Conservation (phyloP, 2,888 invertebrate genomes). For the Petrolisthes manimaculis region DNA sequence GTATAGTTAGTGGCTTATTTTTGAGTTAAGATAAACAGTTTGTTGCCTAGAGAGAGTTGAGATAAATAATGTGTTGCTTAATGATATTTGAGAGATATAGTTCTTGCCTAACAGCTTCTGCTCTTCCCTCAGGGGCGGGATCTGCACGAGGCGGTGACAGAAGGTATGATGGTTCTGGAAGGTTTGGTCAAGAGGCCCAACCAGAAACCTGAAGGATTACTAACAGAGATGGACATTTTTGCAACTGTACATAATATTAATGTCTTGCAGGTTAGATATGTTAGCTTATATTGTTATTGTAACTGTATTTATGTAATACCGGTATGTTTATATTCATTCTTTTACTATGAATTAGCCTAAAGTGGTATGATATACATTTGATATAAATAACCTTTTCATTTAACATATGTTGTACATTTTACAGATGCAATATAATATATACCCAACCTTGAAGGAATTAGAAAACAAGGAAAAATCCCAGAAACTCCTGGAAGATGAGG, state of each 20-base stretch:
- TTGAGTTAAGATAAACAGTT: not conserved
- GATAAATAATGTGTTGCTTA: no score
- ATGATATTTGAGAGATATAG: no score
- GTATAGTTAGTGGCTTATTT: not conserved
- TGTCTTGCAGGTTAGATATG: conserved; percentile 26
- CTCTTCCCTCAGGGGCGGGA: conserved; percentile 15
- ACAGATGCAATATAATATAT: conserved; percentile 44
- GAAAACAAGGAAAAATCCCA: conserved; percentile 12
- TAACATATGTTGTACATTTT: not conserved
- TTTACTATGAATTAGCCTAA: no score
- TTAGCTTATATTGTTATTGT: no score
- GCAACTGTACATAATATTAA: conserved; percentile 22
- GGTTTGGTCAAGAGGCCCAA: conserved; percentile 11
- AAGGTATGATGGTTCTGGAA: conserved; percentile 30
- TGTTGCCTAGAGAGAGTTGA: not conserved
- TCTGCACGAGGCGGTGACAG: conserved; percentile 22
- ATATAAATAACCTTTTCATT: no score
- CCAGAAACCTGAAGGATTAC: not conserved
- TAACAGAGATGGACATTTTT: conserved; percentile 8
- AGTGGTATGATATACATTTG: no score
- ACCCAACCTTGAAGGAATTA: conserved; percentile 35
- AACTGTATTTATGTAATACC: no score
- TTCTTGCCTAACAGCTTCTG: no score
- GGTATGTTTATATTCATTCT: no score
- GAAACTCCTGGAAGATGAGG: conserved; percentile 22